These are phyloP conservation scores for Larimichthys polyactis DNA, from an alignment of 2,113 vertebrate species.

Conservation along the genomic window DNA sequence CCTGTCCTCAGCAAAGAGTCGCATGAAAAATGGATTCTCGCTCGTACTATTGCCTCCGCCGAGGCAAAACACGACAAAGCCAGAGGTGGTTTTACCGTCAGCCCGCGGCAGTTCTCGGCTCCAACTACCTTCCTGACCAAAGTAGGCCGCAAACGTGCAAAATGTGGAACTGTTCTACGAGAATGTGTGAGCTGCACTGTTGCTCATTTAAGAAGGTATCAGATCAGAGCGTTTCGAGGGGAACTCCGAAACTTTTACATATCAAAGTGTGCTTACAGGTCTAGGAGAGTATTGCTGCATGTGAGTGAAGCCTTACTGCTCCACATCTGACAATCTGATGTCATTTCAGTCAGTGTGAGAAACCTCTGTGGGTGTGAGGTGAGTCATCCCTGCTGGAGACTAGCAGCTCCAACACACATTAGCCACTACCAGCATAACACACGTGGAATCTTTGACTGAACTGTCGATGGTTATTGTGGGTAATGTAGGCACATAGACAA, in stretches of 20 bases:
- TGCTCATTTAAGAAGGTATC: background rate
- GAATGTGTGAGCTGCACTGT: background rate
- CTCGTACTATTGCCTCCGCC: background rate
- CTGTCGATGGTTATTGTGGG: no score
- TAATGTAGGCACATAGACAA: no score
- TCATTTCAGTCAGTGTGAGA: no score
- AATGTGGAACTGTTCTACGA: background rate
- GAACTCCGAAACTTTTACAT: background rate
- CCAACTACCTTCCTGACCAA: background rate
- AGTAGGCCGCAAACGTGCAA: background rate
- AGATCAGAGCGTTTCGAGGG: background rate
- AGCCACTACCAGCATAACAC: no score
- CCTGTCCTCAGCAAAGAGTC: background rate
- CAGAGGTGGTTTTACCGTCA: background rate
- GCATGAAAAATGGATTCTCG: constrained; percentile 8
- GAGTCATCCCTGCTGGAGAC: no score
- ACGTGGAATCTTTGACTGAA: no score
- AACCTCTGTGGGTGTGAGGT: no score
- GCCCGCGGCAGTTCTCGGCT: background rate
- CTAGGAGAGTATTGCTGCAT: background rate
- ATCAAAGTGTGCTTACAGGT: background rate
- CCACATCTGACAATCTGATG: no score
- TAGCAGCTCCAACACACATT: no score
- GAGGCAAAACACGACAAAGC: background rate
- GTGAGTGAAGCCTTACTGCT: no score